Percentiles rank a stretch among this genome's conserved stretches.
phyloP scores from a whole-genome alignment of 1,140 invertebrate species.

The Lordiphosa collinella region DNA sequence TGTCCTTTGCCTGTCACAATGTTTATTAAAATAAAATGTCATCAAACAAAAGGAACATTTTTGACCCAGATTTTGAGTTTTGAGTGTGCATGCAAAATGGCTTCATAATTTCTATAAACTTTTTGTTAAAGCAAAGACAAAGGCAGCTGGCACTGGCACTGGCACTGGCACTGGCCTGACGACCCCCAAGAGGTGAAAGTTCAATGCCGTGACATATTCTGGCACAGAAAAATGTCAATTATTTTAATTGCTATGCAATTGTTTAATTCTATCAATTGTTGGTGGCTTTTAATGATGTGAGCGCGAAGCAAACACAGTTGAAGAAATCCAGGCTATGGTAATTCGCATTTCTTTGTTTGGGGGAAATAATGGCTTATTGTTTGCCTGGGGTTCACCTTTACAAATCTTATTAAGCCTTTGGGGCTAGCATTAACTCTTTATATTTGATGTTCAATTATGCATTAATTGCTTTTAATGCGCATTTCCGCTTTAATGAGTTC shows the following conservation, averaged over 20 bases:
- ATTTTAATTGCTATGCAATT: conserved; percentile 74
- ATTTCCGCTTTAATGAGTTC: conserved; percentile 57
- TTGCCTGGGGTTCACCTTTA: neutral
- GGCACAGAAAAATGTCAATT: conserved; percentile 45
- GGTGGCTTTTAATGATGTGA: too few relatives aligned
- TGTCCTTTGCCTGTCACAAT: conserved; percentile 64
- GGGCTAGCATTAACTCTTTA: conserved; percentile 46
- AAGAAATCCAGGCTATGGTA: conserved; percentile 55
- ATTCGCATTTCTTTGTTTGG: conserved; percentile 44
- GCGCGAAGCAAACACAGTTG: conserved; percentile 38
- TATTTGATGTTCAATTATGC: conserved; percentile 63
- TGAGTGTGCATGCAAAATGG: conserved; percentile 49
- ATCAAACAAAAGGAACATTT: conserved; percentile 59
- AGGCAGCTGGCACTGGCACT: conserved; percentile 7
- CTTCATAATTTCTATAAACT: conserved; percentile 72
- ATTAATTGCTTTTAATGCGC: conserved; percentile 70
- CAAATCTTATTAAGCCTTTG: neutral
- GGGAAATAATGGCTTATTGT: conserved; percentile 3
- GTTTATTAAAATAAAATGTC: conserved; percentile 73
- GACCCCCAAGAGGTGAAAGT: conserved; percentile 40
- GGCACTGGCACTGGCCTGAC: conserved; percentile 1
- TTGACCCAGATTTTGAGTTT: conserved; percentile 63
- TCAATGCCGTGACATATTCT: conserved; percentile 39
- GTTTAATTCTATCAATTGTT: conserved; percentile 53
- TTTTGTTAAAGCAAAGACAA: conserved; percentile 8